These are phyloP conservation scores for Marasmarcha lunaedactyla DNA, from an alignment of 2,888 invertebrate genomes.

Conservation along the genomic window DNA sequence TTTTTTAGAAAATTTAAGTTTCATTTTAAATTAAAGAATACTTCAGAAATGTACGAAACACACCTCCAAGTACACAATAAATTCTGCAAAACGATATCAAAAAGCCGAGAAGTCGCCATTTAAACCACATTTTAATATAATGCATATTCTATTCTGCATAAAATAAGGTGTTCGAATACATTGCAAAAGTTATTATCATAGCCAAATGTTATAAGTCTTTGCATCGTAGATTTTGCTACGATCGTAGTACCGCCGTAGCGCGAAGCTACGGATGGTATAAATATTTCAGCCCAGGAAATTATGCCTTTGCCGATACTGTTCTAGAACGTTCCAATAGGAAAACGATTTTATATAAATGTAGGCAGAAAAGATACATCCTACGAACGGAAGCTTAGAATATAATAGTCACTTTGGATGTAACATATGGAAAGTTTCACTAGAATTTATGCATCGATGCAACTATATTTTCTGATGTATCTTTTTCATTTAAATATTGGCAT, in stretches of 20 bases:
- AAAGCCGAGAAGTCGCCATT: no score
- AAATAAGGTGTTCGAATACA: not conserved
- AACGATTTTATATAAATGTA: not conserved
- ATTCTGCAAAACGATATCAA: no score
- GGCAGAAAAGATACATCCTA: not conserved
- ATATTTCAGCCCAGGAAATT: slow-evolving; percentile 68
- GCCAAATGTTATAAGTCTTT: not conserved
- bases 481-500: no score
- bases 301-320: slow-evolving; percentile 51
- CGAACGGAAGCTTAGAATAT: not conserved
- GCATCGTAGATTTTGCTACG: slow-evolving; percentile 1
- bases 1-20: no score
- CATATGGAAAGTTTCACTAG: not conserved
- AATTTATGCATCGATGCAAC: no score
- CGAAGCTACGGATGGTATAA: slow-evolving; percentile 26
- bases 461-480: no score
- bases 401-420: not conserved
- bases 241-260: not conserved
- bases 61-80: no score
- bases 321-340: not conserved
- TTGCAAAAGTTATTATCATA: not conserved
- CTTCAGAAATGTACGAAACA: no score
- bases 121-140: no score
- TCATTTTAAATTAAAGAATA: no score
- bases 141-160: not conserved